These are phyloP conservation scores for Delphinus delphis DNA, from an alignment of 2,113 vertebrate species.

Conservation along the genomic window DNA sequence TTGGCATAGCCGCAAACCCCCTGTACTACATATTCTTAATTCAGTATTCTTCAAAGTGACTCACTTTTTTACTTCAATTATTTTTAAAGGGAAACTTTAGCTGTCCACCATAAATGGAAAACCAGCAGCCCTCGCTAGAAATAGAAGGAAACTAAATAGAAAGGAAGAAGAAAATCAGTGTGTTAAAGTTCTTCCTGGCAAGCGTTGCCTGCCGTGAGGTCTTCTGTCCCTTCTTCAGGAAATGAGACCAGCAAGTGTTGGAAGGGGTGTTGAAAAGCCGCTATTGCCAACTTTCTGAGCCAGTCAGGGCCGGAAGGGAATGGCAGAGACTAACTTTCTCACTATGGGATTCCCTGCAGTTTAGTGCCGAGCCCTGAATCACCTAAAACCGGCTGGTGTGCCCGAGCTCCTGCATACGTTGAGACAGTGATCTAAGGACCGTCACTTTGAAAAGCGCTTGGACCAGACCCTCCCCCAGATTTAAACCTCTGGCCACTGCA, in stretches of 20 bases:
- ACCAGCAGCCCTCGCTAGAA: conserved; percentile 17
- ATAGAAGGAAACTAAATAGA: conserved; percentile 39
- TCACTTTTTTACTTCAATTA: not conserved
- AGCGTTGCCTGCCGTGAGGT: not conserved
- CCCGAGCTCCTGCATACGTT: not conserved
- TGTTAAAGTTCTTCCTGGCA: conserved; percentile 1
- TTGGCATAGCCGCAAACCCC: not conserved
- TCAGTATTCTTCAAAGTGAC: not conserved
- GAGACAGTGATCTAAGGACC: not conserved
- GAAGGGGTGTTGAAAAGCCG: not conserved
- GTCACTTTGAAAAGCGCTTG: not conserved
- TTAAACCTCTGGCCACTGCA: not conserved
- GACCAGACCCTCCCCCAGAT: not conserved
- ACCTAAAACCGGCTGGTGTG: rapidly evolving
- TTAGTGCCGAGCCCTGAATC: not conserved
- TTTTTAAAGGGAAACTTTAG: conserved; percentile 37
- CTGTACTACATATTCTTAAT: not conserved
- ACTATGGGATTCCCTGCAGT: not conserved
- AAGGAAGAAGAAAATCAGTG: not conserved
- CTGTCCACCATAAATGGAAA: conserved; percentile 54
- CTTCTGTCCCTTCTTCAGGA: not conserved
- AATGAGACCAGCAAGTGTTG: not conserved
- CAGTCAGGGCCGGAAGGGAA: not conserved
- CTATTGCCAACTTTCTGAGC: not conserved
- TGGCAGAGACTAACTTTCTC: not conserved